A percentile compares a stretch with the other conserved stretches of the same genome.
phyloP scores from a whole-genome alignment of 37 sponge, comb jelly and placozoan genomes.

The Agelas oroides region DNA sequence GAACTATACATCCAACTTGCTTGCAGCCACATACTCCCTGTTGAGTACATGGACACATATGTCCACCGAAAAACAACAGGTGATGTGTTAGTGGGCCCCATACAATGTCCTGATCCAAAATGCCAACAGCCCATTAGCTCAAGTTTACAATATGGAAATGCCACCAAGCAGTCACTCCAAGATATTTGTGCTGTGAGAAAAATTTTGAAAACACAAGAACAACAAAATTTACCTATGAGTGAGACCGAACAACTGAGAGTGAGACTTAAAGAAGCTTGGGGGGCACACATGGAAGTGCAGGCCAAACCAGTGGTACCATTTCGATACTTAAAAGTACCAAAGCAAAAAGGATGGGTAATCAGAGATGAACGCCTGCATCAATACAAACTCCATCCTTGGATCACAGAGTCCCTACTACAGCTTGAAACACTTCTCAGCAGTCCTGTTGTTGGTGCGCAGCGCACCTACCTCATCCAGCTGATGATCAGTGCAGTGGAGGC shows the following conservation, averaged over 20 bases:
- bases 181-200: conserved; percentile 5
- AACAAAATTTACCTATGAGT: no score
- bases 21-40: conserved; percentile 60
- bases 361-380: no score
- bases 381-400: no score
- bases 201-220: not conserved
- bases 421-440: not conserved
- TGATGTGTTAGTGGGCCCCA: conserved; percentile 9
- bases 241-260: not conserved
- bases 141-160: conserved; percentile 50
- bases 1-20: conserved; percentile 24
- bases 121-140: conserved; percentile 14
- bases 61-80: not conserved
- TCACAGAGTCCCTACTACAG: no score
- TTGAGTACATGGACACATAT: conserved; percentile 30
- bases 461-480: not conserved
- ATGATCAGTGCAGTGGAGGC: not conserved
- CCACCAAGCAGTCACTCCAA: not conserved
- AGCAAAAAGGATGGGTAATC: no score
- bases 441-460: not conserved
- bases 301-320: not conserved
- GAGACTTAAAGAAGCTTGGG: not conserved
- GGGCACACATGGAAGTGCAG: not conserved
- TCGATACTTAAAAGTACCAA: no score
- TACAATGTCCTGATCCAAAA: conserved; percentile 21